Evolutionary conservation across 2,797 vertebrate genomes (phyloP).

Genomic region (Typhlichthys subterraneus): DNA sequence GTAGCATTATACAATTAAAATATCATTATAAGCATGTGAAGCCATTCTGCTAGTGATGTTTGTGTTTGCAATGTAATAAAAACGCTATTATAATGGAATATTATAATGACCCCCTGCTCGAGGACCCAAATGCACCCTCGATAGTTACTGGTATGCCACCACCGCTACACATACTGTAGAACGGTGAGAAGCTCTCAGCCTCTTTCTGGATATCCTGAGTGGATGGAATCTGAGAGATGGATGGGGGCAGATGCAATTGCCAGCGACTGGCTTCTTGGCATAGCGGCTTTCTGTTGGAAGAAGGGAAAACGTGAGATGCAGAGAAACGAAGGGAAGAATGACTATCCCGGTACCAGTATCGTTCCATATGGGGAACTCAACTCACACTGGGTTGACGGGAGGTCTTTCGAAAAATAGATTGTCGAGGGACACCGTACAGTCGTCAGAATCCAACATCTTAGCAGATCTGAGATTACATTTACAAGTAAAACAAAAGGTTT

Average conservation of each 20-base stretch:
- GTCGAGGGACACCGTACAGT: conserved; percentile 78
- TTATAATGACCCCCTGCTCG: too few relatives aligned
- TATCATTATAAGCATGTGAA: too few relatives aligned
- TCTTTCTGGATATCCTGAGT: conserved; percentile 84
- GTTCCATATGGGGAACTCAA: conserved; percentile 24
- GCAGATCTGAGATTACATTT: conserved; percentile 25
- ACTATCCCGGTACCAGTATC: not conserved
- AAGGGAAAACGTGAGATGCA: not conserved
- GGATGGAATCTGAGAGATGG: conserved; percentile 83
- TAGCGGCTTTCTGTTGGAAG: conserved; percentile 75
- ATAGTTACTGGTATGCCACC: not conserved
- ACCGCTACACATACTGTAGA: conserved; percentile 75
- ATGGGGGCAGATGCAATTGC: conserved; percentile 79
- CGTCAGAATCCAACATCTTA: conserved; percentile 79
- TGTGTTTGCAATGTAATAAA: too few relatives aligned
- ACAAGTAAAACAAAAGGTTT: conserved; percentile 14
- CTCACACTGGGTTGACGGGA: conserved; percentile 82
- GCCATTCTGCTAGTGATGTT: too few relatives aligned
- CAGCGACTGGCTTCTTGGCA: conserved; percentile 73
- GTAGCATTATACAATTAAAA: too few relatives aligned
- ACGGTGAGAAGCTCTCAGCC: conserved; percentile 65
- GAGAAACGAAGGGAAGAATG: not conserved
- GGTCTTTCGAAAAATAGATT: conserved; percentile 87
- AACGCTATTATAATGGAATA: too few relatives aligned
- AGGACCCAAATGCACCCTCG: too few relatives aligned